Evolutionary conservation across 2,797 vertebrate genomes (phyloP).

Genomic region (Nothura maculosa): DNA sequence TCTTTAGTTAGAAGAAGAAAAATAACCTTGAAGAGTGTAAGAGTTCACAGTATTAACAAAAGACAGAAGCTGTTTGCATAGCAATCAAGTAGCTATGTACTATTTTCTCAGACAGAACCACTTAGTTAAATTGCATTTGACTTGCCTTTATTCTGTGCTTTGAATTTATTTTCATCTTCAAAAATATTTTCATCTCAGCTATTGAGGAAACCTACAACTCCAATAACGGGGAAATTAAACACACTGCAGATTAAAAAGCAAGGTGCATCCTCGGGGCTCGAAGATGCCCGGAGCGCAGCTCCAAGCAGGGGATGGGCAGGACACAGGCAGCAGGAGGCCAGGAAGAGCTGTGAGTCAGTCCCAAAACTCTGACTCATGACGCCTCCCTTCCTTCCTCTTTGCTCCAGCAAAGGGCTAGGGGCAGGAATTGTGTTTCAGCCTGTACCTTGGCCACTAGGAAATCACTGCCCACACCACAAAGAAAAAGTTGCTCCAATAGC

Average conservation of each 20-base stretch:
- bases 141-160: conserved; percentile 11
- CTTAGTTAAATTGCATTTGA: background rate
- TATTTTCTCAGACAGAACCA: background rate
- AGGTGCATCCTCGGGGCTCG: background rate
- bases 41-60: background rate
- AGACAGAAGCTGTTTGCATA: background rate
- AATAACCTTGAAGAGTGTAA: background rate
- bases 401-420: background rate
- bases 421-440: background rate
- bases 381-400: background rate
- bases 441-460: background rate
- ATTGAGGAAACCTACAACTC: background rate
- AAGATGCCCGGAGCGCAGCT: background rate
- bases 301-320: background rate
- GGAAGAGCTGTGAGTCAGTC: background rate
- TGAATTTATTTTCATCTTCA: background rate
- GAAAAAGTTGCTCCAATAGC: fast-evolving
- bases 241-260: background rate
- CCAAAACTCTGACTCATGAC: background rate
- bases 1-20: background rate
- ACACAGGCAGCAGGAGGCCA: background rate
- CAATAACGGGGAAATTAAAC: background rate
- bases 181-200: conserved; percentile 6
- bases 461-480: background rate
- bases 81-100: background rate